Base-by-base conservation (phyloP, 2,888 invertebrate species). In the Gasteruption jaculator region DNA sequence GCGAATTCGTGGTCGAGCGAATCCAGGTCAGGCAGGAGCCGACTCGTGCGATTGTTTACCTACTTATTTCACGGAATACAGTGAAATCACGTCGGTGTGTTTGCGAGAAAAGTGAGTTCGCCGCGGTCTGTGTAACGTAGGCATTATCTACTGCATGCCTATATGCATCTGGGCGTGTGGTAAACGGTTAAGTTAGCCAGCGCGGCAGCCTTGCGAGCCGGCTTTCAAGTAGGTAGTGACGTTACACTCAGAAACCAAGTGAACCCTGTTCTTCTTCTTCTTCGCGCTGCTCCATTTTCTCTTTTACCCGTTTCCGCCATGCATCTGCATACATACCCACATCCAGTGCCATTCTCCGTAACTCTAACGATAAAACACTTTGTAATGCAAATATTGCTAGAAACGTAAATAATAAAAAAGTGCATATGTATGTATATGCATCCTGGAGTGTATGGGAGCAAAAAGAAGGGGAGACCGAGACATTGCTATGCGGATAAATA, bases 381-480 rank as follows among this genome's bases (percentile, higher is more conserved):
- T 54, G 56, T 53, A 46, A 54, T 54, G 56, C 55, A 56, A 56
- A 54, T 54, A 46, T 41, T 48, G 43, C 56, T 42, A 55, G n/a
- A n/a, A n/a, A n/a, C n/a, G n/a, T n/a, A n/a, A n/a, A n/a, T n/a
- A 55, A 53, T 54, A 55, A 54, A 53, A 53, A 55, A 52, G 46
- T 45, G 40, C 25, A 41, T 37, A 25, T 21, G 7, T 11, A 20
- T 18, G 6, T 25, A n/a, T 7, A 18, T 29, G 5, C 14, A 4
- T 19, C 5, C 14, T 15, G 20, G 22, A 37, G 27, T 16, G 34
- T 47, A 48, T 18, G 12, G 46, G 36, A 12, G 14, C 37, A 21
- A 18, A 29, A 34, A 41, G 18, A 30, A 31, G 10, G 33, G 37
- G 12, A 10, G 33, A 24, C 33, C 22, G n/a, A n/a, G n/a, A n/a